Conservation (phyloP, 2,113 vertebrate species). For the Plecturocebus donacophilus region DNA sequence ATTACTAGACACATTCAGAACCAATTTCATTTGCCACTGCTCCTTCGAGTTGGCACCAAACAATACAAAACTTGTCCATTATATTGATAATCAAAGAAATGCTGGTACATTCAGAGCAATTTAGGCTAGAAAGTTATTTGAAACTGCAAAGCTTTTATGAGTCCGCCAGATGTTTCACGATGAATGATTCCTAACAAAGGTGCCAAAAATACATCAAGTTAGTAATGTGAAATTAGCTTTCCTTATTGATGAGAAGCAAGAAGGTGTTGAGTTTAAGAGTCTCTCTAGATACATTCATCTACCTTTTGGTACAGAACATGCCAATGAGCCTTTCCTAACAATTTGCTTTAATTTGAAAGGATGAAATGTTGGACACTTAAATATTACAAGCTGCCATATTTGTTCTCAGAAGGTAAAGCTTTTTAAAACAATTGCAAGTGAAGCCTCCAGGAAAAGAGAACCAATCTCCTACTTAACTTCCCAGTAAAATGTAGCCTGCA, state of each 20-base stretch:
- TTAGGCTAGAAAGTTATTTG: conserved; percentile 77
- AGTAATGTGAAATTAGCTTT: conserved; percentile 81
- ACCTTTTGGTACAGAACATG: neutral
- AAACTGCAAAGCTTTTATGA: conserved; percentile 75
- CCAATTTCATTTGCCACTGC: conserved; percentile 71
- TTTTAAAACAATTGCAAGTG: conserved; percentile 40
- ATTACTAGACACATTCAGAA: conserved; percentile 64
- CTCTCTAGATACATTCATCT: conserved; percentile 12
- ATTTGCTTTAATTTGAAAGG: conserved; percentile 47
- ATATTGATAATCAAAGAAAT: conserved; percentile 81
- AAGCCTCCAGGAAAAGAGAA: conserved; percentile 27
- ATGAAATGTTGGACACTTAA: conserved; percentile 52
- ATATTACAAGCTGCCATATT: conserved; percentile 27
- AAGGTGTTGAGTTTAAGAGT: conserved; percentile 51
- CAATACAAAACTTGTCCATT: conserved; percentile 72
- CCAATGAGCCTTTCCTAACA: neutral
- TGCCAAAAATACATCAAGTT: conserved; percentile 67
- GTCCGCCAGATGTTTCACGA: conserved; percentile 78
- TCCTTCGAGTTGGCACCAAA: conserved; percentile 66
- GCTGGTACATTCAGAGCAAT: conserved; percentile 71
- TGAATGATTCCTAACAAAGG: conserved; percentile 81
- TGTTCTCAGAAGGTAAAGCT: conserved; percentile 20
- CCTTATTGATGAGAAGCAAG: conserved; percentile 65
- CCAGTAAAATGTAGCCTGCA: neutral
- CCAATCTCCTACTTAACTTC: neutral